Base-by-base conservation (phyloP, 2,888 invertebrate species). In the Noctua comes region DNA sequence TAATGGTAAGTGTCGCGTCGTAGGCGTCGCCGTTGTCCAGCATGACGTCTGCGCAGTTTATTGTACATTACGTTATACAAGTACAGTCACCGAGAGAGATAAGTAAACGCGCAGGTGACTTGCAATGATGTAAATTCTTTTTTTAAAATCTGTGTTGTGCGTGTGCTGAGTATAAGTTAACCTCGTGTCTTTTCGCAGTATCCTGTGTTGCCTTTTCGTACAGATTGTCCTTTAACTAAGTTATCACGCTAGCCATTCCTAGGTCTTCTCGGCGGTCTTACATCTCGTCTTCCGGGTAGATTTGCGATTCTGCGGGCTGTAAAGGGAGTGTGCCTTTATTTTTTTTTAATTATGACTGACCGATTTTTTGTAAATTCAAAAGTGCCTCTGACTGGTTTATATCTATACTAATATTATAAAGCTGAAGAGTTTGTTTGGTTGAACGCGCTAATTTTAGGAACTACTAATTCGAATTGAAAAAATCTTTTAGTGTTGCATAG, bases 41-140 rank as follows among this genome's bases (percentile, higher is more conserved):
- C 64, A 77, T 85, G 83, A 86, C 86, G 85, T 82, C 75, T 82
- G 70, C 77, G 70, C 65, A 48, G 69, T 69, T 79, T 76, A 71
- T 79, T 77, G 71, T 72, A 77, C 65, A 73, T 81, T 80, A 83
- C 65, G 73, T 71, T 68, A 24, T 69, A 62, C 27, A 48, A 46
- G 77, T 80, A 79, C 79, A 79, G 36, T 62, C 24, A n/a, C n/a
- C 68, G 16, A 68, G 36, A n/a, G 1, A 43, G 40, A 46, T 51
- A 3, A 27, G 51, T 51, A 6, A 43, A 1, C 48, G 13, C 16
- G 24, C 62, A 16, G 48, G n/a, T 43, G 18, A 10, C 48, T 59
- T 8, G 13, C 1, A 51, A 70, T 0, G 3, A 31, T 31, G 59
- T 31, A 18, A 8, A 0, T 54, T 24, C 27, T 11, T 54, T 18